Percentiles rank a stretch among this genome's conserved stretches.
These are phyloP conservation scores for Malthinus seriepunctatus DNA, from an alignment of 2,888 invertebrate species.

Conservation along the genomic window DNA sequence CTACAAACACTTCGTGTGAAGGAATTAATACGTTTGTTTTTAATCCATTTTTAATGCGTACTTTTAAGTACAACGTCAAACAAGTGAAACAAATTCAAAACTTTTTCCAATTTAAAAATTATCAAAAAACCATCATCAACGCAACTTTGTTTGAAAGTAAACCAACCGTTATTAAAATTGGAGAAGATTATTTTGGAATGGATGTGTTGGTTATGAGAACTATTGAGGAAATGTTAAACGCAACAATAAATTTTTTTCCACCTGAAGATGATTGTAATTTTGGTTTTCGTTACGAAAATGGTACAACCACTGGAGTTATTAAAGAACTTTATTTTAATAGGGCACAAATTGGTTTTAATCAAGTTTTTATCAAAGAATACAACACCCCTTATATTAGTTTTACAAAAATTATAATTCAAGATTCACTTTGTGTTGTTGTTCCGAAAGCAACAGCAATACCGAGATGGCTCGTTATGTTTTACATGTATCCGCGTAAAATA, in stretches of 20 bases:
- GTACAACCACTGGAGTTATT: slow-evolving; percentile 50
- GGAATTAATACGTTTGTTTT: slow-evolving; percentile 8
- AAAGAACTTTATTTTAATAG: slow-evolving; percentile 47
- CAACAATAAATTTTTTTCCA: slow-evolving; percentile 8
- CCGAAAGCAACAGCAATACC: slow-evolving; percentile 52
- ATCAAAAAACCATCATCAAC: slow-evolving; percentile 9
- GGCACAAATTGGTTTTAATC: slow-evolving; percentile 50
- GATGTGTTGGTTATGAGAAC: slow-evolving; percentile 25
- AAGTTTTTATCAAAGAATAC: slow-evolving; percentile 55
- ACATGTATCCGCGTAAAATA: slow-evolving; percentile 46
- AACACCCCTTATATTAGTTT: slow-evolving; percentile 48
- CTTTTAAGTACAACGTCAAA: slow-evolving; percentile 1
- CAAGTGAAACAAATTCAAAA: slow-evolving; percentile 5
- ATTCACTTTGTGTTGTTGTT: slow-evolving; percentile 52
- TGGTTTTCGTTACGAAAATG: slow-evolving; percentile 47
- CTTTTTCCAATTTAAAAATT: slow-evolving; percentile 19
- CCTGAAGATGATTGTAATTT: slow-evolving; percentile 18
- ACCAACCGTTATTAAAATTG: slow-evolving; percentile 18
- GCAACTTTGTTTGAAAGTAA: slow-evolving; percentile 21
- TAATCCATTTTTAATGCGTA: slow-evolving; percentile 19
- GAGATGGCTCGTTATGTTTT: slow-evolving; percentile 50
- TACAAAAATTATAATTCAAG: slow-evolving; percentile 49
- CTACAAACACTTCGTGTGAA: not conserved
- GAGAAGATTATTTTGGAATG: slow-evolving; percentile 17
- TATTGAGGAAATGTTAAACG: slow-evolving; percentile 24